These are phyloP conservation scores for Cordilura impudica DNA, from an alignment of 2,888 invertebrate species.

Conservation along the genomic window DNA sequence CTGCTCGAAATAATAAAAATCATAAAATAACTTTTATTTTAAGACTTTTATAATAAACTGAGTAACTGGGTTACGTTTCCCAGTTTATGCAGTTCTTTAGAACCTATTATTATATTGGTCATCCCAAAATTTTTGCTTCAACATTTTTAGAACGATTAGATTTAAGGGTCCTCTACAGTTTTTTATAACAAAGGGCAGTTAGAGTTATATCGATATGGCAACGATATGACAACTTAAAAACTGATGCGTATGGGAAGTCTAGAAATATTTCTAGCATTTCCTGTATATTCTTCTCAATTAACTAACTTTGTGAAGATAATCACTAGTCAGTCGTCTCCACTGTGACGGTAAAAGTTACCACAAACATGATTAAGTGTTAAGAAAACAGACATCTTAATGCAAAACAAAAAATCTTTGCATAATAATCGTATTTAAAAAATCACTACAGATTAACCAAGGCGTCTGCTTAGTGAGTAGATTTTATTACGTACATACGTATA, in stretches of 20 bases:
- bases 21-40: too few species aligned
- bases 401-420: conserved; percentile 19
- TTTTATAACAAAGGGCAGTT: too few species aligned
- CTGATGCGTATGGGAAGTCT: background rate
- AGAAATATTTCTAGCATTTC: conserved; percentile 11
- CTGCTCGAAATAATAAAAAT: too few species aligned
- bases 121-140: too few species aligned
- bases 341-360: background rate
- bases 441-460: conserved; percentile 25
- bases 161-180: too few species aligned
- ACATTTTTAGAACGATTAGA: too few species aligned
- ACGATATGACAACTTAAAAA: too few species aligned
- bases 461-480: conserved; percentile 22
- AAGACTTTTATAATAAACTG: too few species aligned
- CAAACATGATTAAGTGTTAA: conserved; percentile 15
- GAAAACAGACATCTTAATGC: conserved; percentile 30
- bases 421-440: conserved; percentile 28
- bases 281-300: conserved; percentile 27
- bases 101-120: too few species aligned
- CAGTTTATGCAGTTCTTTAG: too few species aligned
- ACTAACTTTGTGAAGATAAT: background rate
- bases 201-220: too few species aligned
- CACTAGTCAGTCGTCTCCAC: conserved; percentile 11
- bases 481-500: conserved; percentile 1
- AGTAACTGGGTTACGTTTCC: too few species aligned